phyloP scores from a whole-genome alignment of 2,797 vertebrate species.

The Peromyscus attwateri region DNA sequence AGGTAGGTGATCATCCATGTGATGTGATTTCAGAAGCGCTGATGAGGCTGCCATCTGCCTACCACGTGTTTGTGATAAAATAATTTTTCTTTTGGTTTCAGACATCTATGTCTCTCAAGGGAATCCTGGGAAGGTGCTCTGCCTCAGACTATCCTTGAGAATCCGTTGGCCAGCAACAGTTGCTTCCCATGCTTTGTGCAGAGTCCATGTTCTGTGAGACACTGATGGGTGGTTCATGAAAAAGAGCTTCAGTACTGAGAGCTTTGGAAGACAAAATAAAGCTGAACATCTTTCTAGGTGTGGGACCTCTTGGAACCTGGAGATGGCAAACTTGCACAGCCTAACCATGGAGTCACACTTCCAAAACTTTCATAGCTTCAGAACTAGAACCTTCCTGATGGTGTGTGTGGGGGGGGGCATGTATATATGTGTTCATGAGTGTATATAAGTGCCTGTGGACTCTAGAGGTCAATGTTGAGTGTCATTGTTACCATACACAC shows the following conservation, averaged over 20 bases:
- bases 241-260: background rate
- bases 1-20: conserved; percentile 42
- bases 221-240: too few species aligned
- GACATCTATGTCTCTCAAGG: background rate
- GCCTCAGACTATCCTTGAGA: rapidly evolving
- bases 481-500: background rate
- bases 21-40: conserved; percentile 21
- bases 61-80: background rate
- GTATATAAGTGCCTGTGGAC: background rate
- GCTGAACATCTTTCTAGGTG: background rate
- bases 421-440: background rate
- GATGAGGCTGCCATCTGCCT: conserved; percentile 29
- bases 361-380: rapidly evolving
- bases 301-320: background rate
- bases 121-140: background rate
- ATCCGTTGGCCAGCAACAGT: background rate
- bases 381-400: background rate
- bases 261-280: background rate
- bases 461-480: background rate
- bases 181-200: background rate
- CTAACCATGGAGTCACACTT: rapidly evolving
- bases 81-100: conserved; percentile 11
- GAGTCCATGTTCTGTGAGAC: background rate
- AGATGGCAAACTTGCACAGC: rapidly evolving
- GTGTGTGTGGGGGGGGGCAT: background rate